phyloP scores from a whole-genome alignment of 2,113 vertebrate species.

The Empidonax alnorum region DNA sequence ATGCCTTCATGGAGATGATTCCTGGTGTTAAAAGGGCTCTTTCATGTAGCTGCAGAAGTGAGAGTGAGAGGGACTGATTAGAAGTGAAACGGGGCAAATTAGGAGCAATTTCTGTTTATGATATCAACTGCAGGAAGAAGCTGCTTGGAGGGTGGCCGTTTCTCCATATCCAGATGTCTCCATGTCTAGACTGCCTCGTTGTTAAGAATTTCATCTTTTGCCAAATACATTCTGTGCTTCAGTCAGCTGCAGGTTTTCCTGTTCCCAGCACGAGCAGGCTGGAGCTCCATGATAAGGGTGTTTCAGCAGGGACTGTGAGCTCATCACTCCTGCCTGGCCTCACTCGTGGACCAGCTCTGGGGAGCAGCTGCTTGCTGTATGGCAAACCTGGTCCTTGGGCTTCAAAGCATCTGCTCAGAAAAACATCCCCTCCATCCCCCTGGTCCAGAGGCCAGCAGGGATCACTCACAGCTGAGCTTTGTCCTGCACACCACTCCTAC shows the following conservation, averaged over 20 bases:
- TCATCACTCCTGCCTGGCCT: background rate
- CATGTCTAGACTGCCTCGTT: background rate
- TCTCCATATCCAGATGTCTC: background rate
- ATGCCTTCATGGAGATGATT: background rate
- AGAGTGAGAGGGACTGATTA: background rate
- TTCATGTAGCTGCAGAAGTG: background rate
- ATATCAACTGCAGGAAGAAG: background rate
- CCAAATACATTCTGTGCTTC: background rate
- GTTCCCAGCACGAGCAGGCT: background rate
- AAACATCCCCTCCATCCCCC: background rate
- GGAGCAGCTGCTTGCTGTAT: background rate
- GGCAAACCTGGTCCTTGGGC: background rate
- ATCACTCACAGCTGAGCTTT: background rate
- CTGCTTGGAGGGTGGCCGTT: background rate
- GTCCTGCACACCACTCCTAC: background rate
- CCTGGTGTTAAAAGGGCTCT: background rate
- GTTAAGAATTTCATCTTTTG: background rate
- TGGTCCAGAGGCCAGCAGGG: background rate
- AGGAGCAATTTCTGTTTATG: background rate
- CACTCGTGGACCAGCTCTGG: fast-evolving
- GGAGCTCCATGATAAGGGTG: background rate
- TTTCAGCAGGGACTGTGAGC: background rate
- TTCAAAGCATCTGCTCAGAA: background rate
- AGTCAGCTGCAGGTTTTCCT: background rate
- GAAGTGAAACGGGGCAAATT: background rate